phyloP scores from a whole-genome alignment of 2,888 invertebrate species.

The Listrodromus nycthemerus region DNA sequence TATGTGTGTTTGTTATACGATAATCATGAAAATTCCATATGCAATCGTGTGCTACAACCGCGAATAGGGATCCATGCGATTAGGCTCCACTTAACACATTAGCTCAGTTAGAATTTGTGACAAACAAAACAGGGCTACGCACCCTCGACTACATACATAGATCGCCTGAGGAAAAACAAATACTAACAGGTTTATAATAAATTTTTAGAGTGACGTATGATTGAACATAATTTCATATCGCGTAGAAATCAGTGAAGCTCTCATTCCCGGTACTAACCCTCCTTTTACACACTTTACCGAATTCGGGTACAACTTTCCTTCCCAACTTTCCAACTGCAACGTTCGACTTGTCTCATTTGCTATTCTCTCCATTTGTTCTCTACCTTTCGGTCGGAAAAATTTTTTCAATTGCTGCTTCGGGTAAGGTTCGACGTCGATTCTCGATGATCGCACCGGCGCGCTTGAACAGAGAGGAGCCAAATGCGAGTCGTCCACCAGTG shows the following conservation, averaged over 20 bases:
- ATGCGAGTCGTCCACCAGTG: background rate
- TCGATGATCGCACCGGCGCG: background rate
- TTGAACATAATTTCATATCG: background rate
- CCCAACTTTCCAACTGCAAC: constrained; percentile 14
- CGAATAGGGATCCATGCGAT: constrained; percentile 8
- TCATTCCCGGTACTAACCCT: constrained; percentile 12
- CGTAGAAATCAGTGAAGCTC: constrained; percentile 13
- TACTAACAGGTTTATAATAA: background rate
- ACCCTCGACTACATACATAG: background rate
- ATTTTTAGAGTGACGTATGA: background rate
- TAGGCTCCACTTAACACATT: constrained; percentile 7
- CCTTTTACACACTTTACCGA: background rate
- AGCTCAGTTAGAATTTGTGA: background rate
- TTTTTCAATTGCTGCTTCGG: background rate
- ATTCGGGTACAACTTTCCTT: background rate
- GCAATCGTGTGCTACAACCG: constrained; percentile 54
- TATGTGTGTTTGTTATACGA: constrained; percentile 18
- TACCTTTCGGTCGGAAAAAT: background rate
- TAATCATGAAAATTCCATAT: constrained; percentile 9
- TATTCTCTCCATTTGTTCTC: background rate
- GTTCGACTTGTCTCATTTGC: background rate
- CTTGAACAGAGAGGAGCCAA: background rate
- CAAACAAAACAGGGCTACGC: background rate
- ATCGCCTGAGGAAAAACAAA: background rate
- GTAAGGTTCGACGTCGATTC: background rate